These are phyloP conservation scores for Triplophysa rosa DNA, from an alignment of 2,113 vertebrate species.

Conservation along the genomic window DNA sequence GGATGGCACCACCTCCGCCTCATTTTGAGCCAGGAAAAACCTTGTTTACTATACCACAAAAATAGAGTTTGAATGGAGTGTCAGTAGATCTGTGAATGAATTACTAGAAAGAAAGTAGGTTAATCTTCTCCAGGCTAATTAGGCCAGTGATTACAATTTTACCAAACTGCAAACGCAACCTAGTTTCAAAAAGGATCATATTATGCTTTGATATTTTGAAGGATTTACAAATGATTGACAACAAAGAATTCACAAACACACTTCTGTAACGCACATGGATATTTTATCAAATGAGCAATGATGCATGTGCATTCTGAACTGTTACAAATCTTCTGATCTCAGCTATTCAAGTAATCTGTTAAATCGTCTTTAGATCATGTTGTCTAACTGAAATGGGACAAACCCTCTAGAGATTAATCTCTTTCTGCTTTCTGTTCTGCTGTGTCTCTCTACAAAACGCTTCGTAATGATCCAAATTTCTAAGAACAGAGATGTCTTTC, in stretches of 20 bases:
- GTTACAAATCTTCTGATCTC: constrained; percentile 40
- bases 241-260: background rate
- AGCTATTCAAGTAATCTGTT: constrained; percentile 34
- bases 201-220: background rate
- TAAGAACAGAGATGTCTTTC: background rate
- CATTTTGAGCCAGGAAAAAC: too few relatives aligned
- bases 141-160: constrained; percentile 6
- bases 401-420: constrained; percentile 1
- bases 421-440: constrained; percentile 1
- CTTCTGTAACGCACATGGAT: background rate
- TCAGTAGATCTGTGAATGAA: background rate
- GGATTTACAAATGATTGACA: background rate
- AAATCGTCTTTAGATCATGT: constrained; percentile 24
- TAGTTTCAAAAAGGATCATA: background rate
- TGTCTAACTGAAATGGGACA: constrained; percentile 20
- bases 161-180: background rate
- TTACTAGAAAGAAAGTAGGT: constrained; percentile 29
- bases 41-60: too few relatives aligned
- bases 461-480: constrained; percentile 8
- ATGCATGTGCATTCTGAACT: constrained; percentile 6
- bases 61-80: too few relatives aligned
- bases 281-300: background rate
- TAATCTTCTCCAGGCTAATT: constrained; percentile 16
- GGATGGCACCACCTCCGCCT: too few relatives aligned
- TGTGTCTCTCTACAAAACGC: background rate